phyloP scores from a whole-genome alignment of 2,888 invertebrate species.

The Thalpophila matura region DNA sequence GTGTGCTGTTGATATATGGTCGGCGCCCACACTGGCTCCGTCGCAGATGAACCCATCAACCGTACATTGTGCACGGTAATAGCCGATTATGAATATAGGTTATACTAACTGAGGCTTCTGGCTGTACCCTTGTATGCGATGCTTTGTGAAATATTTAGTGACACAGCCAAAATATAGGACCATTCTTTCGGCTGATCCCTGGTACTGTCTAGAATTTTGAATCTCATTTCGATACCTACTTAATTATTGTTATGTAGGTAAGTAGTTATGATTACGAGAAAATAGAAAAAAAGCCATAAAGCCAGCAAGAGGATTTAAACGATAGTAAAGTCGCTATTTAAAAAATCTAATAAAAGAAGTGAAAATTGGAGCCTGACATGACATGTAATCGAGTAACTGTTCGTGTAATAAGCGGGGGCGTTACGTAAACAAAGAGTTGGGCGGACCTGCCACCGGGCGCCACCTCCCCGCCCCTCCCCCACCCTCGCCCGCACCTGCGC shows the following conservation, averaged over 20 bases:
- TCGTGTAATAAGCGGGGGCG: constrained; percentile 86
- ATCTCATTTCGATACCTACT: no score
- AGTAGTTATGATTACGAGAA: no score
- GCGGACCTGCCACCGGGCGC: constrained; percentile 85
- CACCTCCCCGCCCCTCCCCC: constrained; percentile 74
- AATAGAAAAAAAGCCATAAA: not conserved
- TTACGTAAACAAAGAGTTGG: constrained; percentile 89
- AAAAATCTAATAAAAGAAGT: constrained; percentile 8
- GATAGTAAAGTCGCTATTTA: not conserved
- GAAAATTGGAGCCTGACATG: constrained; percentile 37
- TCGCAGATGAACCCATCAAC: constrained; percentile 60
- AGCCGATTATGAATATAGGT: constrained; percentile 72
- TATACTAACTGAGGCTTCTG: constrained; percentile 62
- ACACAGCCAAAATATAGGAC: not conserved
- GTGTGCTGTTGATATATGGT: constrained; percentile 71
- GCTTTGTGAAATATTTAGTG: constrained; percentile 1
- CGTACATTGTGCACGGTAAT: constrained; percentile 70
- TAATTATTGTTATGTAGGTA: no score
- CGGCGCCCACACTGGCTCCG: constrained; percentile 76
- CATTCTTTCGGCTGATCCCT: no score
- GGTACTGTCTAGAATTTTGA: no score
- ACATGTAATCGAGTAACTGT: constrained; percentile 74
- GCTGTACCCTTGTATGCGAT: constrained; percentile 13
- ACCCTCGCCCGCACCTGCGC: constrained; percentile 78
- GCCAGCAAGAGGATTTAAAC: not conserved